Percentiles rank a stretch among this genome's conserved stretches.
These are phyloP conservation scores for Ctenopoma kingsleyae DNA, from an alignment of 2,797 vertebrate species.

Conservation along the genomic window DNA sequence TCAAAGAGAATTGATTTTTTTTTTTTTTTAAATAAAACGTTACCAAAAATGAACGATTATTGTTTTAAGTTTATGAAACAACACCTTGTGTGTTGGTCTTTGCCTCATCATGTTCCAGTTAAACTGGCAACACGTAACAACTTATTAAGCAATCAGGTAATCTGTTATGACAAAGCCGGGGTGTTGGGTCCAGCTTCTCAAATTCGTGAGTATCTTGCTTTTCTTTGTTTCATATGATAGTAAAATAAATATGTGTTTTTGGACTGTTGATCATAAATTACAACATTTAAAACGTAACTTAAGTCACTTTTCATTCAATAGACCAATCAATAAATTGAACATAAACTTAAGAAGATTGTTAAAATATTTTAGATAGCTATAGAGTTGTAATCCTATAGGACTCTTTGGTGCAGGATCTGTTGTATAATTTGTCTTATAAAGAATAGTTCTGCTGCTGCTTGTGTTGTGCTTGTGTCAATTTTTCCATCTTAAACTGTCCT, in stretches of 20 bases:
- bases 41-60: conserved; percentile 10
- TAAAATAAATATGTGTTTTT: neutral
- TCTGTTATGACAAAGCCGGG: neutral
- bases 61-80: neutral
- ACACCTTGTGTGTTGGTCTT: neutral
- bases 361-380: neutral
- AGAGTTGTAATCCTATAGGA: neutral
- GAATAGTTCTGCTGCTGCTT: neutral
- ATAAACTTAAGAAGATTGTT: neutral
- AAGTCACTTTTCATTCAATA: neutral
- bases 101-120: neutral
- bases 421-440: neutral
- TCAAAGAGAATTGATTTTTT: conserved; percentile 33
- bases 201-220: neutral
- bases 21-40: conserved; percentile 57
- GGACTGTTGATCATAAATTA: neutral
- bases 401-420: neutral
- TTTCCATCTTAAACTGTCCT: neutral
- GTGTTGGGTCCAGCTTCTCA: neutral
- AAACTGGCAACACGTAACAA: no score
- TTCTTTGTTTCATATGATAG: neutral
- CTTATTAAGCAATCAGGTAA: no score
- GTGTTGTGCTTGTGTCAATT: neutral
- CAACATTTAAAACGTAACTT: neutral
- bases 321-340: neutral